Evolutionary conservation across 2,888 invertebrate genomes (phyloP).

Genomic region (Caenorhabditis sp.): DNA sequence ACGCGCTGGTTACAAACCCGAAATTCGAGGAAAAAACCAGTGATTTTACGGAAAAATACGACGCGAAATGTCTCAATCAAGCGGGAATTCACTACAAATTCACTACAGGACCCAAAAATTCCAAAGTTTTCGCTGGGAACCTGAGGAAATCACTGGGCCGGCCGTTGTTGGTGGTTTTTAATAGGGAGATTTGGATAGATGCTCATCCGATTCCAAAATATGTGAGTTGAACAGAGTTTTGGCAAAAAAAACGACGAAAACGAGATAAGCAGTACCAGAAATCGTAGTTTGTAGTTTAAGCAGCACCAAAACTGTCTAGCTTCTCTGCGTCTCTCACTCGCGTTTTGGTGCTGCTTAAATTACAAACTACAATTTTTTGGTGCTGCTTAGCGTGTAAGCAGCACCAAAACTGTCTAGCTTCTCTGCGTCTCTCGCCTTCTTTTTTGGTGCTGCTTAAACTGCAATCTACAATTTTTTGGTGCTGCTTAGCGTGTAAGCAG

Average conservation of each 20-base stretch:
- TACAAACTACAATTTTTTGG: no score
- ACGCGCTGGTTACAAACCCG: neutral
- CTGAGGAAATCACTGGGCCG: constrained; percentile 29
- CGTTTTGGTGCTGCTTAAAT: no score
- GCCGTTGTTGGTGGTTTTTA: constrained; percentile 48
- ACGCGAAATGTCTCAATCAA: constrained; percentile 13
- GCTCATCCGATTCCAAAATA: constrained; percentile 63
- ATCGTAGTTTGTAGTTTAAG: neutral
- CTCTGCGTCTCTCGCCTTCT: no score
- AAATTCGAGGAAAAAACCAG: neutral
- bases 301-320: no score
- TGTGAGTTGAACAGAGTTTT: no score
- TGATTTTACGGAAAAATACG: neutral
- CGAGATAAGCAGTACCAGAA: neutral
- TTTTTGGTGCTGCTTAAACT: neutral
- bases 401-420: no score
- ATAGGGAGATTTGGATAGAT: constrained; percentile 58
- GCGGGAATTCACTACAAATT: constrained; percentile 13
- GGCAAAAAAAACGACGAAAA: neutral
- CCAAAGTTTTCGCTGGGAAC: neutral
- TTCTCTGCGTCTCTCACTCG: no score
- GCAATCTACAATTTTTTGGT: no score
- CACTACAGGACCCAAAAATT: neutral
- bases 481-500: no score
- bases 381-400: no score